Conservation (phyloP, 92 coral and sea anemone genomes). For the Parazoanthus atlanticus region DNA sequence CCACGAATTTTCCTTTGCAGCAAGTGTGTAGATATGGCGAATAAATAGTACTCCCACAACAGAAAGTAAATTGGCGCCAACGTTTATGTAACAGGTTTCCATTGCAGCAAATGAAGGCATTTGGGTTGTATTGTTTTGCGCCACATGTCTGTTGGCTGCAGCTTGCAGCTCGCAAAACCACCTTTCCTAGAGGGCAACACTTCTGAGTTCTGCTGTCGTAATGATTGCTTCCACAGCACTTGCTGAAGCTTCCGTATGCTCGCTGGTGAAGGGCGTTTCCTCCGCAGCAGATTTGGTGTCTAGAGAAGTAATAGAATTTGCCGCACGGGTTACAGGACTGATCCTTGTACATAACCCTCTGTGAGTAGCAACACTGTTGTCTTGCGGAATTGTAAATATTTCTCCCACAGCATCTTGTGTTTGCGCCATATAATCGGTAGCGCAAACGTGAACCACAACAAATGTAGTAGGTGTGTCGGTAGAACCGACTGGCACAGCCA, state of each 20-base stretch:
- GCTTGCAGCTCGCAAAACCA: neutral
- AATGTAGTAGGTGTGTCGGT: neutral
- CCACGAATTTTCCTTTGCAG: neutral
- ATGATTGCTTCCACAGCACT: neutral
- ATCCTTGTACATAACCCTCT: neutral
- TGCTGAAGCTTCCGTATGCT: neutral
- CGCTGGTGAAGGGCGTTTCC: neutral
- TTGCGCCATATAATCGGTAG: neutral
- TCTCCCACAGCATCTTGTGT: conserved; percentile 3
- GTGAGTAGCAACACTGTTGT: conserved; percentile 13
- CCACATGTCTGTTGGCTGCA: conserved; percentile 17
- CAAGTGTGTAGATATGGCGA: conserved; percentile 11
- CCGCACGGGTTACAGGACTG: conserved; percentile 21
- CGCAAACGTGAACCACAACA: neutral
- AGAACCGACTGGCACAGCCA: neutral
- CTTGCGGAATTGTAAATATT: neutral
- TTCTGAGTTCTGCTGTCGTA: conserved; percentile 16
- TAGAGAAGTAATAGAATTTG: neutral
- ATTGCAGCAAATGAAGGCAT: conserved; percentile 13
- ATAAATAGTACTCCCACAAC: conserved; percentile 43
- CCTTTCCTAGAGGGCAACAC: conserved; percentile 6
- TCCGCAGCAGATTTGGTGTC: conserved; percentile 36
- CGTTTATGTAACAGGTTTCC: neutral
- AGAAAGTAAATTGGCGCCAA: neutral
- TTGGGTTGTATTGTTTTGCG: conserved; percentile 15